Percentiles rank a stretch among this genome's conserved stretches.
Evolutionary conservation across 2,888 invertebrate genomes (phyloP).

Genomic region (Acronicta alni): DNA sequence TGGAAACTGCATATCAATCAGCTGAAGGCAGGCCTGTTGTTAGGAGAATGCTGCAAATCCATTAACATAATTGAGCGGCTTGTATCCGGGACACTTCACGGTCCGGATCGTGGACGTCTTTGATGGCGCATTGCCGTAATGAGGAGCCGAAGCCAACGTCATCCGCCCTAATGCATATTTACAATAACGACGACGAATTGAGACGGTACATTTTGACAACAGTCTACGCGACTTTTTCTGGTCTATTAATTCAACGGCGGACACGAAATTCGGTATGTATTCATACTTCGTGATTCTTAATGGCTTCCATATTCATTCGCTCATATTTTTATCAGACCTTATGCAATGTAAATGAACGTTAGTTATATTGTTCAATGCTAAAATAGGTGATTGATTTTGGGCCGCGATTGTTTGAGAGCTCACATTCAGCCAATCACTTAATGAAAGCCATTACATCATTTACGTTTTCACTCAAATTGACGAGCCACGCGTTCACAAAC

Average conservation of each 20-base stretch:
- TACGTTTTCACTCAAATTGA: constrained; percentile 63
- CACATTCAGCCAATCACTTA: constrained; percentile 61
- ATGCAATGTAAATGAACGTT: constrained; percentile 14
- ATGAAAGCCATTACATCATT: constrained; percentile 66
- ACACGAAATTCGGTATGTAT: constrained; percentile 64
- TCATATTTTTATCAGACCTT: constrained; percentile 22
- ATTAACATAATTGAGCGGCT: constrained; percentile 87
- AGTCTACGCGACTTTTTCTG: constrained; percentile 67
- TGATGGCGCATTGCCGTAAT: constrained; percentile 82
- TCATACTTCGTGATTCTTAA: constrained; percentile 65
- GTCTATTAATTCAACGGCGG: constrained; percentile 67
- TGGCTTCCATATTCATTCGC: constrained; percentile 50
- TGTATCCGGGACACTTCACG: constrained; percentile 82
- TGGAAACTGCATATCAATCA: constrained; percentile 74
- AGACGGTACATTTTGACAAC: constrained; percentile 65
- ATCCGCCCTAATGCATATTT: constrained; percentile 82
- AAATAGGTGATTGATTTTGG: constrained; percentile 35
- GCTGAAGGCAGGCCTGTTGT: constrained; percentile 73
- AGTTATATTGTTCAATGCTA: constrained; percentile 12
- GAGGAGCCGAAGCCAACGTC: constrained; percentile 74
- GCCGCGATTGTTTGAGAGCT: constrained; percentile 54
- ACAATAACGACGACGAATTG: constrained; percentile 71
- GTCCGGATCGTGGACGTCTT: constrained; percentile 80
- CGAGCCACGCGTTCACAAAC: constrained; percentile 62
- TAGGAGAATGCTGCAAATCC: constrained; percentile 76